Conservation (phyloP, 1,140 invertebrate species). For the Lordiphosa stackelbergi region DNA sequence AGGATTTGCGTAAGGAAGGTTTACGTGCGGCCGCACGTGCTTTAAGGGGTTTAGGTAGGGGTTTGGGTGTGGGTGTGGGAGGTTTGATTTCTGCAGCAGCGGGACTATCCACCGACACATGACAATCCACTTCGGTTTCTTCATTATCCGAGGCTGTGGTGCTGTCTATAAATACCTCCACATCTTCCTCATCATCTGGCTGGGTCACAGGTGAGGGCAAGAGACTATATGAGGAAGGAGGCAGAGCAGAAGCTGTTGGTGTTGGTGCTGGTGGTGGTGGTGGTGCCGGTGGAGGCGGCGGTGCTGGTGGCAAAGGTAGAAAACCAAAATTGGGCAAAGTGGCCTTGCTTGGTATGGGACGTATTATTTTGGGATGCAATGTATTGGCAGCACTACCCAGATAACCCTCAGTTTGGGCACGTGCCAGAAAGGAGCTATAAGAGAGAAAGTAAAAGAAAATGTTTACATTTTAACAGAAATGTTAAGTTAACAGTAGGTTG, state of each 20-base stretch:
- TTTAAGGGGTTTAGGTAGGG: background rate
- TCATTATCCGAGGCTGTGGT: conserved; percentile 77
- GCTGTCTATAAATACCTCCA: conserved; percentile 72
- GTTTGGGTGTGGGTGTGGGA: conserved; percentile 1
- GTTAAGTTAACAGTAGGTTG: no score
- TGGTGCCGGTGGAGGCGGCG: conserved; percentile 1
- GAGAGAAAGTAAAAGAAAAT: background rate
- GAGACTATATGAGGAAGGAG: conserved; percentile 4
- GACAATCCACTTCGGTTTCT: conserved; percentile 59
- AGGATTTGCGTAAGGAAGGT: background rate
- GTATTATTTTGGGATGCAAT: conserved; percentile 53
- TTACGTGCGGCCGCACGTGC: conserved; percentile 6
- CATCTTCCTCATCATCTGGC: conserved; percentile 50
- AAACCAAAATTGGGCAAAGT: conserved; percentile 68
- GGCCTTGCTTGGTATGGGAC: conserved; percentile 74
- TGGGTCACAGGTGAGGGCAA: no score
- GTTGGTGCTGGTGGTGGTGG: conserved; percentile 6
- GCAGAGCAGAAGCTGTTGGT: no score
- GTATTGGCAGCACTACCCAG: conserved; percentile 25
- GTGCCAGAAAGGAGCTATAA: conserved; percentile 77
- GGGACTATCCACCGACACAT: conserved; percentile 67
- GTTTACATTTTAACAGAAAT: background rate
- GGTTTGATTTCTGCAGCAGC: conserved; percentile 49
- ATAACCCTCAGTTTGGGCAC: conserved; percentile 75
- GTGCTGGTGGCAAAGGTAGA: conserved; percentile 28